Percentiles rank a stretch among this genome's conserved stretches.
Conservation (phyloP, 1,140 invertebrate genomes). For the Leptopilina boulardi region DNA sequence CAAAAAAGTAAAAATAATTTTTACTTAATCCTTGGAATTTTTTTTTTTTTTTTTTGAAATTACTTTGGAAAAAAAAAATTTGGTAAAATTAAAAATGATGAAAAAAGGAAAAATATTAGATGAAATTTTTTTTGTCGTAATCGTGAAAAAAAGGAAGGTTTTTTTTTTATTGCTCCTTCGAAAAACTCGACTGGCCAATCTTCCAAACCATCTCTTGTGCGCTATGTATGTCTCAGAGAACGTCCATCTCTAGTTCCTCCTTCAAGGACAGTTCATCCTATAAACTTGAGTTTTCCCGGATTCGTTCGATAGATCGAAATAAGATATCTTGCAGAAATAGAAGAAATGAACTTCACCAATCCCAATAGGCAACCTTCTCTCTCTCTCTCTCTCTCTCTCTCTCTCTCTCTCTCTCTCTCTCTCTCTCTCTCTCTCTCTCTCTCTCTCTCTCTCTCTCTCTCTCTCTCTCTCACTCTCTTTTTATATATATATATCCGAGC, state of each 20-base stretch:
- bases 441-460: too few relatives aligned
- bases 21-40: too few relatives aligned
- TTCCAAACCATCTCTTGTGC: slow-evolving; percentile 43
- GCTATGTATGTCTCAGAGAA: slow-evolving; percentile 35
- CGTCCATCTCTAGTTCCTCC: slow-evolving; percentile 44
- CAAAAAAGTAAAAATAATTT: too few relatives aligned
- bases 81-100: too few relatives aligned
- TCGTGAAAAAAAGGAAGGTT: neutral
- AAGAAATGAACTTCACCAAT: slow-evolving; percentile 66
- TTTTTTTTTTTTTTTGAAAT: too few relatives aligned
- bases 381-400: slow-evolving; percentile 4
- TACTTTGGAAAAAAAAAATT: too few relatives aligned
- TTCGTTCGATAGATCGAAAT: slow-evolving; percentile 60
- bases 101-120: slow-evolving; percentile 37
- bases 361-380: slow-evolving; percentile 53
- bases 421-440: slow-evolving; percentile 41
- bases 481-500: slow-evolving; percentile 41
- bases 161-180: neutral
- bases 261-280: slow-evolving; percentile 13
- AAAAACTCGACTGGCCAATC: slow-evolving; percentile 43
- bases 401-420: neutral
- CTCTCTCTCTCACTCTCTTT: neutral
- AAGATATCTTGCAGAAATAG: slow-evolving; percentile 57
- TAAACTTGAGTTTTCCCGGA: slow-evolving; percentile 23
- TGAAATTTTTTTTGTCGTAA: neutral